Conservation (phyloP, 2,888 invertebrate genomes). For the Tuta absoluta region DNA sequence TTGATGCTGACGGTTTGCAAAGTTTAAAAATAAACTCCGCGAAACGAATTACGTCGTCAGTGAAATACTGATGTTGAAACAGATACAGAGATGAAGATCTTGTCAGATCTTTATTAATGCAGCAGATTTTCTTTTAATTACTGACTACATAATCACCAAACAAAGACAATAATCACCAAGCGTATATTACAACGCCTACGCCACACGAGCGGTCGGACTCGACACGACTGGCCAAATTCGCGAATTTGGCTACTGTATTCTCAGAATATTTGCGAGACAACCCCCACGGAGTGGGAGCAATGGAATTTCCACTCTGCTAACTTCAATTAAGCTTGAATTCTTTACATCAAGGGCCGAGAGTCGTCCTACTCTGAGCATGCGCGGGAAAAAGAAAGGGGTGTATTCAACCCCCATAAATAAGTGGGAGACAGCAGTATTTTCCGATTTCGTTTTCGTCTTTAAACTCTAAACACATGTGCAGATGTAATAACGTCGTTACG, state of each 20-base stretch:
- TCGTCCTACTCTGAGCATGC: slow-evolving; percentile 59
- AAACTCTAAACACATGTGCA: slow-evolving; percentile 45
- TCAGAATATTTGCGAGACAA: slow-evolving; percentile 35
- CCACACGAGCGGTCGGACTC: slow-evolving; percentile 40
- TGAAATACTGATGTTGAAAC: not conserved
- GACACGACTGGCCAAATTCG: slow-evolving; percentile 52
- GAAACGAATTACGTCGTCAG: not conserved
- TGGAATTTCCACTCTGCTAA: slow-evolving; percentile 45
- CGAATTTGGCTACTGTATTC: slow-evolving; percentile 31
- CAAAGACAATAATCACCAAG: not conserved
- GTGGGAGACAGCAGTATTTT: slow-evolving; percentile 47
- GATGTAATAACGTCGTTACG: slow-evolving; percentile 35
- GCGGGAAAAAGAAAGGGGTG: slow-evolving; percentile 48
- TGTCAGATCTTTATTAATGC: not conserved
- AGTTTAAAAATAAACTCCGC: slow-evolving; percentile 5
- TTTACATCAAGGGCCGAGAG: slow-evolving; percentile 42
- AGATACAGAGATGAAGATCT: not conserved
- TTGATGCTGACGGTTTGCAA: not conserved
- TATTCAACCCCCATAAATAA: slow-evolving; percentile 31
- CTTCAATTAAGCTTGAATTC: slow-evolving; percentile 47
- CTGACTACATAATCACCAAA: not conserved
- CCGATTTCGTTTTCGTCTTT: slow-evolving; percentile 40
- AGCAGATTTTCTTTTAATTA: slow-evolving; percentile 30
- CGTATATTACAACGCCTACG: slow-evolving; percentile 37
- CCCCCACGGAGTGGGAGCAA: slow-evolving; percentile 29